Percentiles rank a stretch among this genome's conserved stretches.
Evolutionary conservation across 1,140 invertebrate species (phyloP).

Genomic region (Oedothorax gibbosus): DNA sequence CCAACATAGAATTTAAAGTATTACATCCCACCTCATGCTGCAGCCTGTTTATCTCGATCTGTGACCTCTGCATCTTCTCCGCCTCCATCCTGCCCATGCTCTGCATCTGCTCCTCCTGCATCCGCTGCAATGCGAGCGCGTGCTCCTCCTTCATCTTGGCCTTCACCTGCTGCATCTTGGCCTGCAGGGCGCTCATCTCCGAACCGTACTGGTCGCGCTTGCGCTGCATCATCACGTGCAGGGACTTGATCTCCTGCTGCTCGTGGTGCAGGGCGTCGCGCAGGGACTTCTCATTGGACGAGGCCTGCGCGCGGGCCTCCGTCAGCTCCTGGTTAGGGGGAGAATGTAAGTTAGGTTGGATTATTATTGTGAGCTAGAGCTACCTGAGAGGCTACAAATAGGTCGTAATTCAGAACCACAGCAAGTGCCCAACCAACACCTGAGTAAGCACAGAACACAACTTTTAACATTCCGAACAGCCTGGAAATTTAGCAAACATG

Average conservation of each 20-base stretch:
- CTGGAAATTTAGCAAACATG: too few relatives aligned
- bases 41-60: conserved; percentile 37
- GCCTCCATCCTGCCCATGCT: conserved; percentile 38
- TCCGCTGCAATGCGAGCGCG: conserved; percentile 42
- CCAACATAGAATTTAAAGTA: too few relatives aligned
- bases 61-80: conserved; percentile 45
- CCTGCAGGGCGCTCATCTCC: conserved; percentile 36
- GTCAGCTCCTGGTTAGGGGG: conserved; percentile 1
- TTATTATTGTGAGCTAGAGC: too few relatives aligned
- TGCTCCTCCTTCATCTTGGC: conserved; percentile 57
- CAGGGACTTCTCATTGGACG: conserved; percentile 40
- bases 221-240: conserved; percentile 56
- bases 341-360: neutral
- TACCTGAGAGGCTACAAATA: too few relatives aligned
- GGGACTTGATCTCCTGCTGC: conserved; percentile 49
- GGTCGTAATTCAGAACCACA: too few relatives aligned
- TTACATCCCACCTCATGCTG: conserved; percentile 32
- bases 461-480: too few relatives aligned
- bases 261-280: conserved; percentile 45
- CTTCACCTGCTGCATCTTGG: conserved; percentile 54
- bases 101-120: conserved; percentile 57
- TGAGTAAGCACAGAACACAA: too few relatives aligned
- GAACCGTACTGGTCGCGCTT: conserved; percentile 35
- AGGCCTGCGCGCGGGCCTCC: conserved; percentile 33
- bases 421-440: too few relatives aligned